Base-by-base conservation (phyloP, 2,888 invertebrate genomes). In the Orthosia gracilis region DNA sequence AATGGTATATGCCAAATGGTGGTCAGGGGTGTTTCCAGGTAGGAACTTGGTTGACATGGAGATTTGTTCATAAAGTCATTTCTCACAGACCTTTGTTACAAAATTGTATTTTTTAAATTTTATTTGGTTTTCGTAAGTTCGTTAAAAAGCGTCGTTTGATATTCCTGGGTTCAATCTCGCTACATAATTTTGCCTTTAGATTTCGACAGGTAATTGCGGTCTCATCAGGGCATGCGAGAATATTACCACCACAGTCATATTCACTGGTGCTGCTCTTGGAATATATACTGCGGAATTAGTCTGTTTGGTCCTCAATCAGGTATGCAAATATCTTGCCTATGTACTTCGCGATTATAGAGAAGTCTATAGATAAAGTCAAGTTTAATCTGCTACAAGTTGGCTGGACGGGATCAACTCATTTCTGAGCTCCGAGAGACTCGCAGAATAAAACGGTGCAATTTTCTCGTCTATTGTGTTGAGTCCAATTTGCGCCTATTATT, bases 1-100 rank as follows among this genome's bases (percentile, higher is more conserved):
- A 96, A 70, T 96, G 96, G 96, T 88, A 96, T 50, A 79, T 96
- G 76, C 95, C 96, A 13, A 67, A 88, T 7, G 87, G 90, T 62
- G 96, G 95, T 4, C 94, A 94, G 74, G 96, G 95, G 31, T 91
- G 91, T 83, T 96, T 96, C 84, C 96, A 96, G 90, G 96, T 96
- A 90, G 3, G 82, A 71, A 40, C 40, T 40, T 40, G 40, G 9
- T 40, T 40, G 40, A 40, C 40, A 40, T 40, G 40, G 40, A 40
- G 0, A 40, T 40, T 40, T 7, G 40, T 40, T 40, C 40, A 40
- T 9, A 40, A 9, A 40, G 40, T 9, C 9, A 40, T 40, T 40
- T 40, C 40, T 9, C 40, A 9, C 40, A 9, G 40, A 40, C 40
- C 7, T 40, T 40, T 40, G 40, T 9, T 40, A n/a, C n/a, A n/a